These are phyloP conservation scores for Globicephala melas DNA, from an alignment of 2,113 vertebrate species.

Conservation along the genomic window DNA sequence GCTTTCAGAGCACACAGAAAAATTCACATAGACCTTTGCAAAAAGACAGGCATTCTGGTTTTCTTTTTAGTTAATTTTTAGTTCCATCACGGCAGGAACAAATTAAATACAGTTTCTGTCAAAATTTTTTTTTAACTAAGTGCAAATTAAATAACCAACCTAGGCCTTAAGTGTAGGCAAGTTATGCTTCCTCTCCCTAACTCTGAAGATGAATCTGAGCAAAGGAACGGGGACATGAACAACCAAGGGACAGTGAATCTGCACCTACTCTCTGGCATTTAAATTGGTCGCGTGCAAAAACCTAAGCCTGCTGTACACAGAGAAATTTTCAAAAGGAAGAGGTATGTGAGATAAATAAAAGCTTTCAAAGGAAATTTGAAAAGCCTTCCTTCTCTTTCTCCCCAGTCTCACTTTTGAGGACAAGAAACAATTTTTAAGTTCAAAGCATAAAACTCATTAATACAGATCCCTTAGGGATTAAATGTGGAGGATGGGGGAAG, in stretches of 20 bases:
- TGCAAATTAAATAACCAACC: neutral
- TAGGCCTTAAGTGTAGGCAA: neutral
- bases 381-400: conserved; percentile 1
- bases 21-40: neutral
- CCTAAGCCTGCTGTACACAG: neutral
- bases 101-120: neutral
- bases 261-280: neutral
- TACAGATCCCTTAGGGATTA: neutral
- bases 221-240: neutral
- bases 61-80: neutral
- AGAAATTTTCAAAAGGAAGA: conserved; percentile 10
- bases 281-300: neutral
- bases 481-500: neutral
- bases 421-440: neutral
- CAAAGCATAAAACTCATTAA: conserved; percentile 43
- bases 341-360: neutral
- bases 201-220: neutral
- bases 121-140: neutral
- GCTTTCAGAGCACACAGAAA: neutral
- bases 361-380: conserved; percentile 33
- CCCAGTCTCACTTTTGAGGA: conserved; percentile 5
- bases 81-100: neutral
- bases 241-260: neutral
- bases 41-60: neutral
- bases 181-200: neutral